Base-by-base conservation (phyloP, 23 tunicate species). In the Botrylloides violaceus region DNA sequence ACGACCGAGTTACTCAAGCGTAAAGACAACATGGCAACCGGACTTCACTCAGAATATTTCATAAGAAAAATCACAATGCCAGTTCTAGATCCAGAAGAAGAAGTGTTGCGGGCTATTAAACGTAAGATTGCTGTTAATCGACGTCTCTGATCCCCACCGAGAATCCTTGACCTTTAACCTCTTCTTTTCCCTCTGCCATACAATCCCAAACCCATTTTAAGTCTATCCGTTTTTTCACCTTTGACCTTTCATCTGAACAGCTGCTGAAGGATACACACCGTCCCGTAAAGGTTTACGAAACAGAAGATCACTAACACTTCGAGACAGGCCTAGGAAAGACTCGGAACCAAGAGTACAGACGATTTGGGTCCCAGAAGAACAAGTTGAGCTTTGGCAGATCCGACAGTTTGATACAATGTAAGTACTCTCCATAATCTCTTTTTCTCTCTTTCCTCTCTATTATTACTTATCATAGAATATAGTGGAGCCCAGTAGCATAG, bases 241-340 rank as follows among this genome's bases (percentile, higher is more conserved):
- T n/a, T n/a, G n/a, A n/a, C n/a, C n/a, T n/a, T n/a, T n/a, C 12
- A 30, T 28, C 33, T 2, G 24, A 37, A 64, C 74, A 68, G 38
- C 73, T 76, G 96, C 86, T 29, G 97, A 83, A 70, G 79, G 76
- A 26, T 90, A 90, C 70, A 90, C 97, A 18, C 97, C 97, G n/a
- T 90, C 97, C 1, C 53, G 97, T 2, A 78, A 88, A 24, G 97
- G 97, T 3, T 55, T 90, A 20, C 81, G 97, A 29, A 49, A 88
- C 22, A 49, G 79, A 23, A 66, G 97, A 2, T 81, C 87, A 12
- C 78, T 90, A 34, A 62, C 77, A n/a, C 38, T 83, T 6, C 70
- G 85, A 2, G 89, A 83, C n/a, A 65, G 85, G 27, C 34, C 68
- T 9, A 83, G 66, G 73, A 90, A 83, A 59, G 90, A 83, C 28